A percentile compares a stretch with the other conserved stretches of the same genome.
phyloP scores from a whole-genome alignment of 2,888 invertebrate genomes.

The Baronia brevicornis region DNA sequence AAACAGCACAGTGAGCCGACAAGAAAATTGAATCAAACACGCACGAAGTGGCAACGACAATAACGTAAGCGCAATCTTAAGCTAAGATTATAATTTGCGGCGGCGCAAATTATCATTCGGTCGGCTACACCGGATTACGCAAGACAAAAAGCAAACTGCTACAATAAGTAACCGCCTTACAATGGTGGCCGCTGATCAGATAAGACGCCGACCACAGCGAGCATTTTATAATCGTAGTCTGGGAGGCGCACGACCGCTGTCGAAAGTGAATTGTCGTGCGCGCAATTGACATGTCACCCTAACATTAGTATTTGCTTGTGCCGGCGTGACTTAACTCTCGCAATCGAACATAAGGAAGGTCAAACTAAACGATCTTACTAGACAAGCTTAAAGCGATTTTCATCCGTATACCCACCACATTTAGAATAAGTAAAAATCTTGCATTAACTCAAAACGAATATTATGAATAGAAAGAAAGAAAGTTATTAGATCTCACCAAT shows the following conservation, averaged over 20 bases:
- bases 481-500: too few relatives aligned
- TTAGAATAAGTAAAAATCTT: too few relatives aligned
- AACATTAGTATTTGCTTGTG: constrained; percentile 35
- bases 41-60: constrained; percentile 59
- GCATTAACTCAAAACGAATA: too few relatives aligned
- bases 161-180: constrained; percentile 55
- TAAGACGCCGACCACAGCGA: constrained; percentile 53
- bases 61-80: constrained; percentile 52
- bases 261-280: constrained; percentile 66
- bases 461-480: too few relatives aligned
- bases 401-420: too few relatives aligned
- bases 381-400: too few relatives aligned
- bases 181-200: constrained; percentile 61
- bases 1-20: constrained; percentile 35
- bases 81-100: constrained; percentile 35
- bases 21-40: constrained; percentile 63
- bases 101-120: constrained; percentile 63
- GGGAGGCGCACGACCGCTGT: constrained; percentile 58
- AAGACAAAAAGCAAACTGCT: constrained; percentile 63
- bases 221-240: constrained; percentile 54
- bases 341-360: constrained; percentile 49
- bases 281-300: constrained; percentile 42
- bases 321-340: constrained; percentile 51
- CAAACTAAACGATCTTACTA: too few relatives aligned
- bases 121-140: constrained; percentile 64